These are phyloP conservation scores for Lutjanus argentimaculatus DNA, from an alignment of 2,797 vertebrate species.

Conservation along the genomic window DNA sequence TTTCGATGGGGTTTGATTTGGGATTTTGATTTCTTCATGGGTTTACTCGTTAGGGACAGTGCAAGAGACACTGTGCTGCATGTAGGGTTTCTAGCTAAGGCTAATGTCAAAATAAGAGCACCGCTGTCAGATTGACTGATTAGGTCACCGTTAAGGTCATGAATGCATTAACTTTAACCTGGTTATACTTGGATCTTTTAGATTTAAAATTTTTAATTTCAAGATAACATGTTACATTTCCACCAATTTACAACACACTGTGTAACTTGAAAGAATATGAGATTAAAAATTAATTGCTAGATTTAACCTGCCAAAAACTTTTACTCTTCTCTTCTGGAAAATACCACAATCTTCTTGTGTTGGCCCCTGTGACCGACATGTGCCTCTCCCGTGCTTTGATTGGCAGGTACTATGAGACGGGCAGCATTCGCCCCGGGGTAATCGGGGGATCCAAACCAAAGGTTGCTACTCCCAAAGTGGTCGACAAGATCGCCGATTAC, in stretches of 20 bases:
- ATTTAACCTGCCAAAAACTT: constrained; percentile 2
- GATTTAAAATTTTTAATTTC: not conserved
- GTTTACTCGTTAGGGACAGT: too few species aligned
- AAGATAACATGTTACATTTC: not conserved
- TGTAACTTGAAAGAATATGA: not conserved
- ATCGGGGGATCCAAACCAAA: constrained; percentile 99
- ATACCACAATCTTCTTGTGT: not conserved
- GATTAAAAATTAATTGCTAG: not conserved
- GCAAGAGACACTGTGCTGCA: too few species aligned
- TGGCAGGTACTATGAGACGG: constrained; percentile 97
- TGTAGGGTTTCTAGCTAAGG: too few species aligned
- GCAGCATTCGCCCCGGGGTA: constrained; percentile 98
- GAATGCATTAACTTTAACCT: not conserved
- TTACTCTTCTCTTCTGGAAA: not conserved
- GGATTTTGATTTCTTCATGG: too few species aligned
- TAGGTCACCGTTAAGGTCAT: not conserved
- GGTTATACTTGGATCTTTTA: constrained; percentile 6
- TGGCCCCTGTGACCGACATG: not conserved
- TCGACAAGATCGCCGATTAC: constrained; percentile 99
- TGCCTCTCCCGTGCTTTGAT: constrained; percentile 17
- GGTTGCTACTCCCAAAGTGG: constrained; percentile 99
- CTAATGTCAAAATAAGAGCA: not conserved
- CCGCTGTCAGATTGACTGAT: not conserved
- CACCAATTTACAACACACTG: constrained; percentile 3
- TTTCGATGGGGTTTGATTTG: not conserved